Evolutionary conservation across 2,113 vertebrate genomes (phyloP), one percentile per base, ranked within the genome.

Genomic region (Cathartes aura): DNA sequence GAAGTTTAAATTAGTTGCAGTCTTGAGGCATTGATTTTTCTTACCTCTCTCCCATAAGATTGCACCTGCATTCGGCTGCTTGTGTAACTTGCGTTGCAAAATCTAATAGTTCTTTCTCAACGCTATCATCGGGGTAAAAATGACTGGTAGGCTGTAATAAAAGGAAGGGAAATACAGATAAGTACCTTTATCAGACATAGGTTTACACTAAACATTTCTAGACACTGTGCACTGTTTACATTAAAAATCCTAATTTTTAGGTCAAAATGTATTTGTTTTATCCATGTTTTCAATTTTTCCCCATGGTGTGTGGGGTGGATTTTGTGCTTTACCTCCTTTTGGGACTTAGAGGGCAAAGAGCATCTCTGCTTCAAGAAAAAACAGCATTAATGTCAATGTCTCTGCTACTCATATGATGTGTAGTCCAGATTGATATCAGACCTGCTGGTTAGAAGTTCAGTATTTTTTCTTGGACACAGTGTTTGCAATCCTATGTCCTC

Each of bases 361-460:
- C 17, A 48, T 45, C 7, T 84, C 12, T 87, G 22, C 23, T 63
- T 62, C 43, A 47, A 48, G 55, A 22, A 30, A 81, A 73, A 71
- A 14, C 30, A 75, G 6, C 29, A 84, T 72, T 56, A 36, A 14
- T 48, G 16, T 53, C 47, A n/a, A 3, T 50, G 32, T 50, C 29
- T 75, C 24, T 67, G 5, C 38, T 79, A 13, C 11, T 45, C 6
- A 7, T 11, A 4, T 5, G 16, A 30, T 0, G 0, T 7, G 8
- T 42, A 42, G 20, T 93, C 24, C 34, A 71, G 40, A 52, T 0
- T 52, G 23, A 3, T 59, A 15, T 34, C 29, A 58, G 79, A 34
- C 10, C 26, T 74, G 30, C 27, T 87, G 38, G 11, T 53, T 66
- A 56, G 40, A 66, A 76, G 45, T 43, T 76, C 23, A 55, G 10